Evolutionary conservation across 2,113 vertebrate genomes (phyloP).

Genomic region (Ranitomeya variabilis): DNA sequence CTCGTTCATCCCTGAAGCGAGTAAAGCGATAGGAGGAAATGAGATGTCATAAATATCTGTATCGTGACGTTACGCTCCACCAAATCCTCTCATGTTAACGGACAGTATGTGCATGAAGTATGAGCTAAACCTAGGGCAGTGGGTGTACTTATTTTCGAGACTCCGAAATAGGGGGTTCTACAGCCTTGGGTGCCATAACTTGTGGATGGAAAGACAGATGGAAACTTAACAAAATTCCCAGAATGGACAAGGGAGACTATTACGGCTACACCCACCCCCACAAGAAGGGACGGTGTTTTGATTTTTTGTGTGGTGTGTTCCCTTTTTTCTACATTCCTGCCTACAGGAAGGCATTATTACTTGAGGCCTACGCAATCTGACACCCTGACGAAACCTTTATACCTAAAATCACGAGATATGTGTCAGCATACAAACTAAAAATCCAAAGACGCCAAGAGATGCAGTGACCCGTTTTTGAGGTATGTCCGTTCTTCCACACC

Average conservation of each 20-base stretch:
- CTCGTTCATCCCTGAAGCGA: neutral
- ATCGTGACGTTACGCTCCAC: neutral
- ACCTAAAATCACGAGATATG: neutral
- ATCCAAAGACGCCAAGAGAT: too few relatives aligned
- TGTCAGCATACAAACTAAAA: too few relatives aligned
- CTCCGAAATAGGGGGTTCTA: neutral
- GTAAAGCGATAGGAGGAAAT: conserved; percentile 12
- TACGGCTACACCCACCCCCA: too few relatives aligned
- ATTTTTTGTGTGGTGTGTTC: neutral
- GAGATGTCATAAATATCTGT: neutral
- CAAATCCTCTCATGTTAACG: neutral
- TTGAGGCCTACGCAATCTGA: neutral
- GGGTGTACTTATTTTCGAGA: neutral
- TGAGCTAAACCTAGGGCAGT: neutral
- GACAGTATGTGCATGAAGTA: neutral
- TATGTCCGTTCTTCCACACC: neutral
- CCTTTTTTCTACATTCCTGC: neutral
- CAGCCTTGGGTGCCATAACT: neutral
- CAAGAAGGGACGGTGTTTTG: neutral
- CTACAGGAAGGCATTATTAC: neutral
- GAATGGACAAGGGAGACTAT: neutral
- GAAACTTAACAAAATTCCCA: neutral
- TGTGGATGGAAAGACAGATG: neutral
- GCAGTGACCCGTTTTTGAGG: neutral
- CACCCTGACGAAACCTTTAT: neutral